Evolutionary conservation across 2,113 vertebrate species (phyloP).

Genomic region (Notiomystis cincta): DNA sequence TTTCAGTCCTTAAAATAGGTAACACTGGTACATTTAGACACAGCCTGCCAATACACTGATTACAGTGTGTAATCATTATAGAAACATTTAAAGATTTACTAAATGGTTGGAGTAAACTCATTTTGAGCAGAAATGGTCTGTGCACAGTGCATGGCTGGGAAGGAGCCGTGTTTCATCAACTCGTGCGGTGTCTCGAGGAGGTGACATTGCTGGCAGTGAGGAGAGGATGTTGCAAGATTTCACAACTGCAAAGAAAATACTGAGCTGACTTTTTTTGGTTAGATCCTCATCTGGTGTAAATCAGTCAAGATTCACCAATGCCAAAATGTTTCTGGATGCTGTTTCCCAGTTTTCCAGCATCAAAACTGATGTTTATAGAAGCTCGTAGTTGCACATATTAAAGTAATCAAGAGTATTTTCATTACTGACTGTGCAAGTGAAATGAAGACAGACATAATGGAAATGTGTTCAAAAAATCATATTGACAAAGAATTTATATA

Average conservation of each 20-base stretch:
- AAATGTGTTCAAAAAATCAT: slow-evolving; percentile 23
- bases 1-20: accelerated
- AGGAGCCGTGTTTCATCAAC: neutral
- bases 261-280: neutral
- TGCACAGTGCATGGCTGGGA: neutral
- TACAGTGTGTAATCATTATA: neutral
- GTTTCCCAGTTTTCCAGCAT: neutral
- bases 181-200: neutral
- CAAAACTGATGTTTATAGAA: neutral
- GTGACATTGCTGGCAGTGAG: neutral
- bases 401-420: slow-evolving; percentile 36
- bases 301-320: neutral
- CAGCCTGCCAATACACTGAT: neutral
- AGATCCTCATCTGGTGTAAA: neutral
- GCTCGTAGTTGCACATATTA: slow-evolving; percentile 22
- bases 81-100: neutral
- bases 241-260: neutral
- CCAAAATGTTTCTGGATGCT: slow-evolving; percentile 10
- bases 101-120: neutral
- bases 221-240: neutral
- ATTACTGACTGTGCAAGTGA: slow-evolving; percentile 40
- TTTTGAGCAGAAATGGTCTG: neutral
- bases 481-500: slow-evolving; percentile 24
- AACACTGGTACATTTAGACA: neutral
- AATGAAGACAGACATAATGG: slow-evolving; percentile 44